These are phyloP conservation scores for Thecophora atra DNA, from an alignment of 2,888 invertebrate genomes.

Conservation along the genomic window DNA sequence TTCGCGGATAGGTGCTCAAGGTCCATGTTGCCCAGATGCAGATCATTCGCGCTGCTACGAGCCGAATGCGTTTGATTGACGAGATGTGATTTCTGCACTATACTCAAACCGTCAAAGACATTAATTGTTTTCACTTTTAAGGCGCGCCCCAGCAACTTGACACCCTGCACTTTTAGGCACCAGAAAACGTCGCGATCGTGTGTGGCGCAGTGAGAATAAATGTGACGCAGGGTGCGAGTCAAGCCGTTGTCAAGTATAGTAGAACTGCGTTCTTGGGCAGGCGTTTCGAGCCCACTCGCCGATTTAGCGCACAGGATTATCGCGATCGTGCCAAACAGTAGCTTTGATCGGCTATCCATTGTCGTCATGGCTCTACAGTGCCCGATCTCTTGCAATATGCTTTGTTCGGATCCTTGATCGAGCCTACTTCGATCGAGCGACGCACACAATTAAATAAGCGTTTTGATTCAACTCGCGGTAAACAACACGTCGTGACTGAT, in stretches of 20 bases:
- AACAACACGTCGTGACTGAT: constrained; percentile 54
- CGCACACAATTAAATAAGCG: not conserved
- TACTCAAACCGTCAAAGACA: constrained; percentile 72
- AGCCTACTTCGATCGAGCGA: not conserved
- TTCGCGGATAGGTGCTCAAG: constrained; percentile 71
- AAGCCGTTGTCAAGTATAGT: constrained; percentile 56
- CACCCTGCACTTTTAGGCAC: constrained; percentile 77
- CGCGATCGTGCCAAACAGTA: not conserved
- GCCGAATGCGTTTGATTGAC: constrained; percentile 57
- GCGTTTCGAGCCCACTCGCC: not conserved
- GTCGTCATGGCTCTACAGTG: not conserved
- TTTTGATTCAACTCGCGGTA: constrained; percentile 5
- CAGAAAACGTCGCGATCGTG: constrained; percentile 72
- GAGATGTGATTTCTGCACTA: constrained; percentile 69
- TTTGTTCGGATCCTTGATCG: constrained; percentile 1
- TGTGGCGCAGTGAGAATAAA: constrained; percentile 70
- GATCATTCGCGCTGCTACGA: constrained; percentile 55
- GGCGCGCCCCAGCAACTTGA: constrained; percentile 74
- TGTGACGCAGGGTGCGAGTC: constrained; percentile 59
- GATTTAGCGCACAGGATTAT: not conserved
- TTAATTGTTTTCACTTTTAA: constrained; percentile 72
- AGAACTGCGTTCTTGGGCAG: constrained; percentile 41
- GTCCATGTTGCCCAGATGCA: constrained; percentile 70
- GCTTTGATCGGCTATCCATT: constrained; percentile 7
- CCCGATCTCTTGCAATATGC: not conserved